Conservation (phyloP, 2,797 vertebrate genomes). For the Lerista edwardsae region DNA sequence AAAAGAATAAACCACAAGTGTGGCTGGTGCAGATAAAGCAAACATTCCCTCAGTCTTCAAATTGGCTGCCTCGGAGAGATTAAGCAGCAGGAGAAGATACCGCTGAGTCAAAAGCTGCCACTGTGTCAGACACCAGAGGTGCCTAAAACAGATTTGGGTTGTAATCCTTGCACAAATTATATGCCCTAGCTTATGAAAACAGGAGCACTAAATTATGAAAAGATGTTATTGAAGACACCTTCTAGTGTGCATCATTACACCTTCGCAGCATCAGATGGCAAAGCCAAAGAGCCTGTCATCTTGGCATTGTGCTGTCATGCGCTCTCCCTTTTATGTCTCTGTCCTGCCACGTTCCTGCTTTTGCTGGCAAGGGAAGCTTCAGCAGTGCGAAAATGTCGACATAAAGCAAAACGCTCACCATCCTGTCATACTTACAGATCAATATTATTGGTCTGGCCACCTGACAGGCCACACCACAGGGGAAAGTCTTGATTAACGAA, state of each 20-base stretch:
- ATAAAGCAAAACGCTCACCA: constrained; percentile 55
- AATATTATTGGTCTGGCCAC: constrained; percentile 40
- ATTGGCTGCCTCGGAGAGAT: constrained; percentile 71
- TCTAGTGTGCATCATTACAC: constrained; percentile 37
- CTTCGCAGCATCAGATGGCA: constrained; percentile 63
- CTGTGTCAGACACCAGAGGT: constrained; percentile 70
- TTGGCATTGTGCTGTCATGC: constrained; percentile 29
- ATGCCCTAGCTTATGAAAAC: constrained; percentile 48
- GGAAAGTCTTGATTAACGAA: constrained; percentile 30
- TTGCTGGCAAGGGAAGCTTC: constrained; percentile 62
- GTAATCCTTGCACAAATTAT: constrained; percentile 71
- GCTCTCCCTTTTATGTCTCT: constrained; percentile 53
- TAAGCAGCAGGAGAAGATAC: constrained; percentile 65
- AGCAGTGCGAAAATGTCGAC: constrained; percentile 63
- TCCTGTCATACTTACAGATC: constrained; percentile 55
- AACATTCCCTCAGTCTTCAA: constrained; percentile 69
- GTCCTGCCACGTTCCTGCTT: constrained; percentile 38
- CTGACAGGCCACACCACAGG: constrained; percentile 26
- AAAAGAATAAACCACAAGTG: constrained; percentile 65
- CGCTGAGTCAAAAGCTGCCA: constrained; percentile 66
- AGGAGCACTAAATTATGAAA: constrained; percentile 59
- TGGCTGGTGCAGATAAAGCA: constrained; percentile 72
- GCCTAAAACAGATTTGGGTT: constrained; percentile 72
- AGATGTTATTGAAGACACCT: constrained; percentile 62
- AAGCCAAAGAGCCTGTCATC: constrained; percentile 31